Evolutionary conservation across 1,140 invertebrate species (phyloP).

Genomic region (Ips nitidus): DNA sequence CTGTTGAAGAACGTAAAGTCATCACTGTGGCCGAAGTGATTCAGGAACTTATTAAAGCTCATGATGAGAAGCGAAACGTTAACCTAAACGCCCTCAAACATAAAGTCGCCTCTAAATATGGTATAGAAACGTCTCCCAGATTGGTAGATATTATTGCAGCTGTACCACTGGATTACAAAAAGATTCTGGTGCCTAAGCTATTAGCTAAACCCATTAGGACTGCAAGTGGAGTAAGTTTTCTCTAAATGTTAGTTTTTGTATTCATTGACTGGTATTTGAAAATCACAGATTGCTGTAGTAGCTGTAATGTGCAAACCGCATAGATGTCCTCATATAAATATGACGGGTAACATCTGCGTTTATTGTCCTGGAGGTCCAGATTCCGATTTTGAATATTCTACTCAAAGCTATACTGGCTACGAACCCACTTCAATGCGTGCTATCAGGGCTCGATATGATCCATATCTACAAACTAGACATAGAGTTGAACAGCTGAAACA

Average conservation of each 20-base stretch:
- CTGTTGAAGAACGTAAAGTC: slow-evolving; percentile 77
- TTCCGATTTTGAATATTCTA: slow-evolving; percentile 99
- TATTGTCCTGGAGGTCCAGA: slow-evolving; percentile 99
- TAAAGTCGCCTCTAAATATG: slow-evolving; percentile 90
- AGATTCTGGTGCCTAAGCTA: slow-evolving; percentile 89
- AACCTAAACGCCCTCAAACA: slow-evolving; percentile 95
- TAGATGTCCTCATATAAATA: slow-evolving; percentile 98
- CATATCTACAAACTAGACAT: slow-evolving; percentile 93
- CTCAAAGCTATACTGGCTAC: slow-evolving; percentile 99
- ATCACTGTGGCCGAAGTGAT: slow-evolving; percentile 94
- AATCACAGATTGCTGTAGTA: slow-evolving; percentile 88
- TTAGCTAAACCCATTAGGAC: slow-evolving; percentile 96
- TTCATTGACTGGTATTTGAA: slow-evolving; percentile 1
- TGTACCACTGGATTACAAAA: slow-evolving; percentile 89
- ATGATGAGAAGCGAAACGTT: slow-evolving; percentile 84
- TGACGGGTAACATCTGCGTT: slow-evolving; percentile 99
- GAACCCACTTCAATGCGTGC: slow-evolving; percentile 99
- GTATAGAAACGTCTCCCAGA: slow-evolving; percentile 86
- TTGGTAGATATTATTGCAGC: slow-evolving; percentile 98
- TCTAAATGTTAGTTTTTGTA: slow-evolving; percentile 28
- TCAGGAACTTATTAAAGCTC: slow-evolving; percentile 84
- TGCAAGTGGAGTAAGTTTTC: slow-evolving; percentile 83
- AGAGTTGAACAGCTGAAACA: slow-evolving; percentile 94
- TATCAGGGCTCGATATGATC: slow-evolving; percentile 95
- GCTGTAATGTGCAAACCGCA: slow-evolving; percentile 99